Conservation (phyloP, 2,797 vertebrate species). For the Vultur gryphus region DNA sequence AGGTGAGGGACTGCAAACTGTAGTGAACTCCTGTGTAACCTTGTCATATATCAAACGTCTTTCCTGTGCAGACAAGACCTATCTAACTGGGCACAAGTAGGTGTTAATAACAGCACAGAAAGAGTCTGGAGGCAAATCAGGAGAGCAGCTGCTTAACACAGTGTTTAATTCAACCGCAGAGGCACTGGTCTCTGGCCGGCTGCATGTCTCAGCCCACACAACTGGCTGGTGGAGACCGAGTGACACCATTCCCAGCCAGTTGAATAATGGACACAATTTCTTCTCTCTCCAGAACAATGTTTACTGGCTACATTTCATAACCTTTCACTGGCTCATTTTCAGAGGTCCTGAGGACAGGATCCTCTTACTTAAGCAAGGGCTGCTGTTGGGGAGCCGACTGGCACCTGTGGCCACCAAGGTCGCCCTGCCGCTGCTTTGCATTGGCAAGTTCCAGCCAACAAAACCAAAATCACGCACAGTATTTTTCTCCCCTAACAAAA, state of each 20-base stretch:
- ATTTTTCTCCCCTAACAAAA: not conserved
- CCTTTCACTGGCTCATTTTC: not conserved
- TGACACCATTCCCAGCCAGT: not conserved
- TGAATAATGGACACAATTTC: not conserved
- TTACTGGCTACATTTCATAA: not conserved
- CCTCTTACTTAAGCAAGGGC: not conserved
- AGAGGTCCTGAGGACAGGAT: not conserved
- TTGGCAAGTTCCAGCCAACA: not conserved
- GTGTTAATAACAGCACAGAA: not conserved
- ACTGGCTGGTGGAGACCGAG: not conserved
- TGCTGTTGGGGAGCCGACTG: accelerated
- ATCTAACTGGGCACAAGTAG: not conserved
- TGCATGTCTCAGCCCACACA: not conserved
- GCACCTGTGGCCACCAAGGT: not conserved
- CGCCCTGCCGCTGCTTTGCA: not conserved
- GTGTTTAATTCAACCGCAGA: not conserved
- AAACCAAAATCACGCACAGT: not conserved
- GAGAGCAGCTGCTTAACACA: not conserved
- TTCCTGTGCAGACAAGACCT: not conserved
- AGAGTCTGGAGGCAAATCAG: not conserved
- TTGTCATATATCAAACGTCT: not conserved
- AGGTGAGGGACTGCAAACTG: not conserved
- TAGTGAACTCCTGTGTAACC: not conserved
- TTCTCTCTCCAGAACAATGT: not conserved
- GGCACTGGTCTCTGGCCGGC: not conserved